Conservation (phyloP, 2,113 vertebrate species). For the Zosterops borbonicus region DNA sequence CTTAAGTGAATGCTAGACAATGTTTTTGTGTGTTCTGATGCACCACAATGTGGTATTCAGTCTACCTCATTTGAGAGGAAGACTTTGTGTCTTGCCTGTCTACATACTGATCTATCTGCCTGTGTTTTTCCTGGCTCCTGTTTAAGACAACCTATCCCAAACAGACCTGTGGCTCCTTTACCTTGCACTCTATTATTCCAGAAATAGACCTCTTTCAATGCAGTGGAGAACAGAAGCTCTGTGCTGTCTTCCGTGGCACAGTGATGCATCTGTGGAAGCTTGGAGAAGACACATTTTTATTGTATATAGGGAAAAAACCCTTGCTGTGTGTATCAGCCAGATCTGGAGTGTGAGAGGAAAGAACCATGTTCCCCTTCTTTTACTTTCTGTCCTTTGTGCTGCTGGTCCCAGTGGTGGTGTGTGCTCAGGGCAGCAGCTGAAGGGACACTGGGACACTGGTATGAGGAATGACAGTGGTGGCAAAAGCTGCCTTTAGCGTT, state of each 20-base stretch:
- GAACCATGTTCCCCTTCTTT: not conserved
- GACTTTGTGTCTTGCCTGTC: not conserved
- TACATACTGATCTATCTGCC: not conserved
- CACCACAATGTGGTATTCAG: not conserved
- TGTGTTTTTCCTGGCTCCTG: not conserved
- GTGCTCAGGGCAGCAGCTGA: not conserved
- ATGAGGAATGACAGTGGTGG: not conserved
- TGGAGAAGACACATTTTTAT: not conserved
- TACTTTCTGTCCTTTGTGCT: not conserved
- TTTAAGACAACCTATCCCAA: not conserved
- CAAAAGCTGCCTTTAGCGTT: not conserved
- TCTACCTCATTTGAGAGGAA: not conserved
- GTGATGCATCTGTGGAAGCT: not conserved
- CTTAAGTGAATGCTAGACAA: not conserved
- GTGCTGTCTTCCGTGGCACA: not conserved
- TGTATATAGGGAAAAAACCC: not conserved
- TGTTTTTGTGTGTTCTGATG: not conserved
- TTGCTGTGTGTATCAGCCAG: not conserved
- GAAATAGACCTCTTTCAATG: not conserved
- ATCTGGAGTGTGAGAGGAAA: not conserved
- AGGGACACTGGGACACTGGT: not conserved
- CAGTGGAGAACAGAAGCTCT: not conserved
- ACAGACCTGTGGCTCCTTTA: not conserved
- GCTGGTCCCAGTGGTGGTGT: accelerated
- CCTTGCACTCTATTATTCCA: accelerated